A percentile compares a stretch with the other conserved stretches of the same genome.
phyloP scores from a whole-genome alignment of 2,888 invertebrate genomes.

The Sarcophaga variegata region DNA sequence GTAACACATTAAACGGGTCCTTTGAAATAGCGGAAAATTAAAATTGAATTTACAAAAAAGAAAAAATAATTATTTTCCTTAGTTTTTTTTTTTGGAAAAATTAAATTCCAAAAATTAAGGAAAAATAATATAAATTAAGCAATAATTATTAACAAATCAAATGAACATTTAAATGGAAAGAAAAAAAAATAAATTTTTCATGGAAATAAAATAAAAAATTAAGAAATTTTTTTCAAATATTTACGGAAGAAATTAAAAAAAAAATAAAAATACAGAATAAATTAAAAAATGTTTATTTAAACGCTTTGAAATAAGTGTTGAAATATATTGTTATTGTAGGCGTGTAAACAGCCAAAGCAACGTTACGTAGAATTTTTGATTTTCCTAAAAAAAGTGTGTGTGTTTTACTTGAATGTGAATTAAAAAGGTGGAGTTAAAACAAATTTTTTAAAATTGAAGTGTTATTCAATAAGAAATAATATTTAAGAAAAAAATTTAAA shows the following conservation, averaged over 20 bases:
- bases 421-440: too few species aligned
- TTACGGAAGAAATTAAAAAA: not conserved
- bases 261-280: not conserved
- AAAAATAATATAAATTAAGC: not conserved
- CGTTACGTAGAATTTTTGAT: not conserved
- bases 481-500: conserved; percentile 15
- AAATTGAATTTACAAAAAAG: conserved; percentile 13
- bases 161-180: not conserved
- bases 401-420: too few species aligned
- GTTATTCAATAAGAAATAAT: conserved; percentile 10
- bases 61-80: not conserved
- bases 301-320: not conserved
- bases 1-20: conserved; percentile 63
- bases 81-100: not conserved
- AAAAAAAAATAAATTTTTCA: not conserved
- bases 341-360: not conserved
- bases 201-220: too few species aligned
- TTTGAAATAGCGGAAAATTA: conserved; percentile 37
- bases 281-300: not conserved
- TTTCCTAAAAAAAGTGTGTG: too few species aligned
- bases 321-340: not conserved
- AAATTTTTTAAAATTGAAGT: too few species aligned
- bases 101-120: conserved; percentile 1
- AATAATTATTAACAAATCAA: not conserved
- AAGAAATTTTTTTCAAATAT: too few species aligned